phyloP scores from a whole-genome alignment of 1,140 invertebrate genomes.

The Papilio polyxenes region DNA sequence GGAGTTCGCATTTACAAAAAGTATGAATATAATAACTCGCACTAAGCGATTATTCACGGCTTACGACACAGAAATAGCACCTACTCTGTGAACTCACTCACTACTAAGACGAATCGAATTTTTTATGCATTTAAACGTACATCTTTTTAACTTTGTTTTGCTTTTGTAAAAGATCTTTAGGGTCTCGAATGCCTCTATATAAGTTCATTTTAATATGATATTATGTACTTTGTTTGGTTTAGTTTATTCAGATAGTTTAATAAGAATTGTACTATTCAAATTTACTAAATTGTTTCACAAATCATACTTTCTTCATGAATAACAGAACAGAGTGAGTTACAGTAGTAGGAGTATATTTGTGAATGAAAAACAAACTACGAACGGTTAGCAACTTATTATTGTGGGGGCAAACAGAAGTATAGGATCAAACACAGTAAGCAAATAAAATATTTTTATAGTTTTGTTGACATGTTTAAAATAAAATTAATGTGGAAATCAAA shows the following conservation, averaged over 20 bases:
- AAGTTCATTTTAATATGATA: too few species aligned
- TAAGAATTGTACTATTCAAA: neutral
- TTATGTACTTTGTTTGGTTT: neutral
- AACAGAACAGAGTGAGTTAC: neutral
- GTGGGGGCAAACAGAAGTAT: neutral
- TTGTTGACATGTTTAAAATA: neutral
- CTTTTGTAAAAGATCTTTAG: too few species aligned
- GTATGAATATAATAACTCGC: conserved; percentile 24
- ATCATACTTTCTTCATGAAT: too few species aligned
- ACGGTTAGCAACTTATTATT: conserved; percentile 6
- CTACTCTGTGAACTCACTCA: conserved; percentile 26
- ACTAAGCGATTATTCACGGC: conserved; percentile 33
- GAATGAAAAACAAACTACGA: neutral
- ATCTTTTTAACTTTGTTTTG: too few species aligned
- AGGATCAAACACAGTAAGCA: neutral
- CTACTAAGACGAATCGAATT: neutral
- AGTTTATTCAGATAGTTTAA: neutral
- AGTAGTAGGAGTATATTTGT: neutral
- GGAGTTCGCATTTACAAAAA: conserved; percentile 6
- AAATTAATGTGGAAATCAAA: neutral
- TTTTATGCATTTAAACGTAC: too few species aligned
- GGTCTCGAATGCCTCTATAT: too few species aligned
- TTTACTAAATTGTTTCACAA: neutral
- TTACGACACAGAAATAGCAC: neutral
- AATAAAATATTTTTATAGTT: neutral